These are phyloP conservation scores for Candidula unifasciata DNA, from an alignment of 2,888 invertebrate species.

Conservation along the genomic window DNA sequence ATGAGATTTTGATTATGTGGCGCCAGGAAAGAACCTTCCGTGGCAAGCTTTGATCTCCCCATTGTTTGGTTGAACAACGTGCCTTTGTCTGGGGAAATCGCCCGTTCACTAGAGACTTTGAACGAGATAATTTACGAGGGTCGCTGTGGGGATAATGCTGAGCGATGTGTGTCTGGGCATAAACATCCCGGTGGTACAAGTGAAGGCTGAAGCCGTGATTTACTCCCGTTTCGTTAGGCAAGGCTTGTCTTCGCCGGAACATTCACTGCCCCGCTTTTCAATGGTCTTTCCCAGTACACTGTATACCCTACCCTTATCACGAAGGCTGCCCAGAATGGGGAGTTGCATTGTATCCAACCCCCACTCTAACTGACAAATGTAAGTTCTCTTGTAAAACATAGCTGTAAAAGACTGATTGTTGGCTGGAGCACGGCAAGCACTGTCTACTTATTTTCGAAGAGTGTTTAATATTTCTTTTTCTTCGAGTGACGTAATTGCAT, in stretches of 20 bases:
- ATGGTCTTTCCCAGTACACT: background rate
- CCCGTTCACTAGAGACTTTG: conserved; percentile 10
- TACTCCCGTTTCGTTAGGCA: background rate
- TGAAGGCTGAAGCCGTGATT: conserved; percentile 33
- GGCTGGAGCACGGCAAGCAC: no score
- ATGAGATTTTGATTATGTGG: conserved; percentile 10
- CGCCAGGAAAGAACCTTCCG: conserved; percentile 13
- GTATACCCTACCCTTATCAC: no score
- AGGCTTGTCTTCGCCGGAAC: background rate
- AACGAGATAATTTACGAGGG: conserved; percentile 31
- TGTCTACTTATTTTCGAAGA: no score
- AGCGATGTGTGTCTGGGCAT: conserved; percentile 26
- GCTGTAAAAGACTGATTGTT: no score
- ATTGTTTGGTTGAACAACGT: conserved; percentile 27
- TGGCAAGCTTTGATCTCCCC: conserved; percentile 26
- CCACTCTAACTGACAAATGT: no score
- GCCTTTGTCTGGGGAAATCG: conserved; percentile 2
- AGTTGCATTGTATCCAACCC: no score
- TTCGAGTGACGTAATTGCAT: no score
- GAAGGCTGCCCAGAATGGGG: no score
- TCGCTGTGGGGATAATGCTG: conserved; percentile 16
- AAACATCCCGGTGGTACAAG: conserved; percentile 3
- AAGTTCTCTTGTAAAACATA: no score
- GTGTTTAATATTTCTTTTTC: no score
- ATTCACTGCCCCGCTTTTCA: background rate